Evolutionary conservation across 1,140 invertebrate genomes (phyloP).

Genomic region (Drosophila mayri): DNA sequence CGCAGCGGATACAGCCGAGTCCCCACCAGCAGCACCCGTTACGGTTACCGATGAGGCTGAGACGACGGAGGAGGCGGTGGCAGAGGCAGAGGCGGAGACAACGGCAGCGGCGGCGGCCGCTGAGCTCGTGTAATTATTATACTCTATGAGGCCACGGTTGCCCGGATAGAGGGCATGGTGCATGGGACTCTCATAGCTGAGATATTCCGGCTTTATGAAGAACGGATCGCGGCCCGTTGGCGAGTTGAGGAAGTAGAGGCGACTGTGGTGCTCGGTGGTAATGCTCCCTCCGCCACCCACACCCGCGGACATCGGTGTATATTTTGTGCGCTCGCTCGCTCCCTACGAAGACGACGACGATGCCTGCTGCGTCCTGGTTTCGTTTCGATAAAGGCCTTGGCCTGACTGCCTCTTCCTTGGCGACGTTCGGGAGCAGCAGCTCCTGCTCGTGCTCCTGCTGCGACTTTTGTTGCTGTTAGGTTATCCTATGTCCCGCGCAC

Average conservation of each 20-base stretch:
- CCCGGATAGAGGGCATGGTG: conserved; percentile 78
- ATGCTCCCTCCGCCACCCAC: conserved; percentile 84
- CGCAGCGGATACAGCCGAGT: conserved; percentile 21
- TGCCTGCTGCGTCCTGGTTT: conserved; percentile 9
- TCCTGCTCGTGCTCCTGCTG: neutral
- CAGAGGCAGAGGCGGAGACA: conserved; percentile 45
- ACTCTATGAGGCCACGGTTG: conserved; percentile 78
- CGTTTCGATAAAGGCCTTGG: neutral
- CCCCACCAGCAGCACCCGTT: conserved; percentile 48
- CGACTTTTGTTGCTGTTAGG: neutral
- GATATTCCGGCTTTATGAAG: conserved; percentile 83
- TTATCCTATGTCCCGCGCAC: conserved; percentile 42
- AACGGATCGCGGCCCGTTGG: conserved; percentile 79
- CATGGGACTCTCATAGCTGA: conserved; percentile 84
- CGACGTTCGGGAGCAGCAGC: neutral
- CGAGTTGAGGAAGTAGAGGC: conserved; percentile 82
- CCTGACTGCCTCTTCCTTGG: neutral
- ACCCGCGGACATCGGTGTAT: conserved; percentile 77
- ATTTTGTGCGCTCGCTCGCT: conserved; percentile 58
- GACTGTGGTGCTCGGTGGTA: conserved; percentile 84
- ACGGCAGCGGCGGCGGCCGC: conserved; percentile 66
- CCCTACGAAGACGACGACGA: neutral
- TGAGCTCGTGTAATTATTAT: conserved; percentile 74
- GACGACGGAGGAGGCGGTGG: conserved; percentile 32
- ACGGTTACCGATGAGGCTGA: conserved; percentile 47